Evolutionary conservation across 2,888 invertebrate species (phyloP).

Genomic region (Patella depressa): DNA sequence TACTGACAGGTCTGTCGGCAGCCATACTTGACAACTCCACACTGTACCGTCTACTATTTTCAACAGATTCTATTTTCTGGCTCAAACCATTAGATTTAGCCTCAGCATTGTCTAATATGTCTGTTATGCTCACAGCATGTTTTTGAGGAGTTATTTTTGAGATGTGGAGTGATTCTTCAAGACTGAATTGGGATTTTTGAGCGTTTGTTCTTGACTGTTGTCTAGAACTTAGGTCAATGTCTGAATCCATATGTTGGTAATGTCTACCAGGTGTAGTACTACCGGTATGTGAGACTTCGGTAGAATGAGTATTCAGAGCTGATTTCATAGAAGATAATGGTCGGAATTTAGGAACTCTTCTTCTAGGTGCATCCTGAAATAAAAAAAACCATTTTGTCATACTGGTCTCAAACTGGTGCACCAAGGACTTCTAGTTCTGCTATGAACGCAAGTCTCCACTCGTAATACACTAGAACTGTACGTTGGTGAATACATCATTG

Average conservation of each 20-base stretch:
- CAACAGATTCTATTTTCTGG: conserved; percentile 25
- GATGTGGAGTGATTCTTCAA: not conserved
- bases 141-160: not conserved
- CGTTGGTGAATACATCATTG: no score
- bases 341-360: not conserved
- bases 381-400: not conserved
- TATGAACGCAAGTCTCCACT: no score
- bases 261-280: not conserved
- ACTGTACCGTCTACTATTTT: conserved; percentile 45
- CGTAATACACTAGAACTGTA: no score
- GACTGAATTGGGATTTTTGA: not conserved
- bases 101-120: not conserved
- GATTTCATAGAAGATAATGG: not conserved
- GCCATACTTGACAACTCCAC: conserved; percentile 53
- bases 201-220: not conserved
- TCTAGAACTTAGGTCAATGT: not conserved
- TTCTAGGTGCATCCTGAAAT: not conserved
- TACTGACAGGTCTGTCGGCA: conserved; percentile 16
- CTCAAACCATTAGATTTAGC: conserved; percentile 10
- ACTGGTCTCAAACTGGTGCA: no score
- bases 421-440: no score
- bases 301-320: not conserved
- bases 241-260: conserved; percentile 3
- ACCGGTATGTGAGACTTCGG: not conserved
- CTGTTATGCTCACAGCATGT: not conserved